phyloP scores from a whole-genome alignment of 2,113 vertebrate species.

The Bubo scandiacus region DNA sequence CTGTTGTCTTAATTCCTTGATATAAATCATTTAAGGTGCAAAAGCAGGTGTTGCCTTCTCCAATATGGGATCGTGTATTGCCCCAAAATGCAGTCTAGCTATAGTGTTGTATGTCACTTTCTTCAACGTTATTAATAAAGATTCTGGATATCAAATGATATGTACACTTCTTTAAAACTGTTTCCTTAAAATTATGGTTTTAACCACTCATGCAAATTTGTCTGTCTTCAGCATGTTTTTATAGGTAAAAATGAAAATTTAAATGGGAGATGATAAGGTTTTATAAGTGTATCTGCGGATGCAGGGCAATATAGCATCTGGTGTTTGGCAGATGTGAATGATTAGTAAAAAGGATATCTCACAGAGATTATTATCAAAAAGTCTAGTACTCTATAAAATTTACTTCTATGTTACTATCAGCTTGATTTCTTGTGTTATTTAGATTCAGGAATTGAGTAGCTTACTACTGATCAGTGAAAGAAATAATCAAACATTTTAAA shows the following conservation, averaged over 20 bases:
- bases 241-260: not conserved
- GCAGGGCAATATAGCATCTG: not conserved
- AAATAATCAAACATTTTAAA: not conserved
- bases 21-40: not conserved
- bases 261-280: not conserved
- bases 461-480: not conserved
- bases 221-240: not conserved
- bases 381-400: not conserved
- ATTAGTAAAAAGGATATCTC: not conserved
- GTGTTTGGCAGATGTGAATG: not conserved
- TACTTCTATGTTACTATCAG: not conserved
- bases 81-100: not conserved
- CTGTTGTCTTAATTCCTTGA: not conserved
- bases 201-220: not conserved
- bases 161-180: not conserved
- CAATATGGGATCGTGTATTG: fast-evolving
- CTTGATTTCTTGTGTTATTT: not conserved
- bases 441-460: not conserved
- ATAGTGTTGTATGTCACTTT: not conserved
- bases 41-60: not conserved
- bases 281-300: not conserved
- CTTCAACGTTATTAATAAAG: not conserved
- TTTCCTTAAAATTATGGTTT: not conserved
- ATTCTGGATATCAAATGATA: not conserved
- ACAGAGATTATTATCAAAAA: not conserved